phyloP scores from a whole-genome alignment of 2,888 invertebrate species.

The Hetaerina titia region DNA sequence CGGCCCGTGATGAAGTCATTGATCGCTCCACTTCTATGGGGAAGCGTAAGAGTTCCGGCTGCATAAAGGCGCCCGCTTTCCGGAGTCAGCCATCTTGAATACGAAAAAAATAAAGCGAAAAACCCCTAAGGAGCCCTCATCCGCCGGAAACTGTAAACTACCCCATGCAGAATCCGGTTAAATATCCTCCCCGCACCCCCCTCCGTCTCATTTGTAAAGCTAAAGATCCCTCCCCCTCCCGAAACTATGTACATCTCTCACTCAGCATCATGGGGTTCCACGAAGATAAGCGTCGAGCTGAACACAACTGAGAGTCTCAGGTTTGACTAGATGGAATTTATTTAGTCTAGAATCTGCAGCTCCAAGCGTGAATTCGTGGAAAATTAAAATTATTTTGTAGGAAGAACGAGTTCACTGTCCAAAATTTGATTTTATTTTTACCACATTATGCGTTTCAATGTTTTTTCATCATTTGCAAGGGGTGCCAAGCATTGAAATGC shows the following conservation, averaged over 20 bases:
- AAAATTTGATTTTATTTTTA: too few relatives aligned
- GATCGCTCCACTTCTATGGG: background rate
- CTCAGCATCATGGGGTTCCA: background rate
- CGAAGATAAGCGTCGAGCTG: background rate
- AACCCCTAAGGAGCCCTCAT: background rate
- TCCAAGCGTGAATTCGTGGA: too few relatives aligned
- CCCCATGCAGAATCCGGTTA: background rate
- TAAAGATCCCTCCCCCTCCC: background rate
- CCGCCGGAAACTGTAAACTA: constrained; percentile 52
- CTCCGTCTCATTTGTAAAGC: background rate
- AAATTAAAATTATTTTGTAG: too few relatives aligned
- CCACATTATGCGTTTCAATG: too few relatives aligned
- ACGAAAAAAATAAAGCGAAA: background rate
- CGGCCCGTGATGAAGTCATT: background rate
- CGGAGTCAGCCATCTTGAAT: background rate
- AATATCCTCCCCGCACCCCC: background rate
- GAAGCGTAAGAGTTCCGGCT: constrained; percentile 32
- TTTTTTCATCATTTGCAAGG: too few relatives aligned
- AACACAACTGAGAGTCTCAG: too few relatives aligned
- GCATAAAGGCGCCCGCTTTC: background rate
- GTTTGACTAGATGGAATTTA: too few relatives aligned
- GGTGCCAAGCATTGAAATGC: too few relatives aligned
- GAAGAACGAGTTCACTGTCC: too few relatives aligned
- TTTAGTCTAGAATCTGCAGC: too few relatives aligned
- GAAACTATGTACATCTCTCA: background rate